Base-by-base conservation (phyloP, 37 sponge, comb jelly and placozoan genomes). In the Hormiphora californensis region DNA sequence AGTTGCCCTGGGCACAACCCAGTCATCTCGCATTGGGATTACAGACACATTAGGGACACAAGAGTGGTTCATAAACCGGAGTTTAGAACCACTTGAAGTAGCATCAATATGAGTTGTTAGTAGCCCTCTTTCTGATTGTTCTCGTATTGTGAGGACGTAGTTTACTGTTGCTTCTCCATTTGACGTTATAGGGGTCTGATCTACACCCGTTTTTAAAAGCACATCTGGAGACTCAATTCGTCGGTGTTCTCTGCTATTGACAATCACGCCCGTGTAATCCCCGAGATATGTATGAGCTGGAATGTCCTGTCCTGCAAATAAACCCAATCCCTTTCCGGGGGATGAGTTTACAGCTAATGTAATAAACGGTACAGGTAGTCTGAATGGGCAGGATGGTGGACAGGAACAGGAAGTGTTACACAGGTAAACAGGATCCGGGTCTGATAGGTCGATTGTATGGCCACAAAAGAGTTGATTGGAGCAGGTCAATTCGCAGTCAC, bases 11-110 rank as follows among this genome's bases (percentile, higher is more conserved):
- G 81, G 81, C 1, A 0, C 21, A 39, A 73, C 81, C 46, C 17
- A n/a, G 46, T 73, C 43, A 41, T 73, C 81, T 40, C 81, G 9
- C 44, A 73, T 9, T 1, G 44, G 44, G 9, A 73, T 46, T 4
- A 73, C 46, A 1, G 4, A 4, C 4, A 73, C 81, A 73, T 73
- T 73, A 22, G 81, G 81, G 23, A 19, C 41, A 41, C 81, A 73
- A n/a, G 46, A 43, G 25, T 73, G 81, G 35, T 73, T 73, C 81
- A 73, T 73, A 46, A 73, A 73, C 44, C 81, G 35, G 23, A 73
- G 44, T 17, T 73, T 27, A 23, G 32, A 32, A 5, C 81, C 81
- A 41, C 43, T 43, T 1, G 81, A 25, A 4, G 81, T 73, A n/a
- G 81, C 81, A 46, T 73, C 81, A 19, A 73, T 73, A 17, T 73